These are phyloP conservation scores for Geothlypis trichas DNA, from an alignment of 2,113 vertebrate species.

Conservation along the genomic window DNA sequence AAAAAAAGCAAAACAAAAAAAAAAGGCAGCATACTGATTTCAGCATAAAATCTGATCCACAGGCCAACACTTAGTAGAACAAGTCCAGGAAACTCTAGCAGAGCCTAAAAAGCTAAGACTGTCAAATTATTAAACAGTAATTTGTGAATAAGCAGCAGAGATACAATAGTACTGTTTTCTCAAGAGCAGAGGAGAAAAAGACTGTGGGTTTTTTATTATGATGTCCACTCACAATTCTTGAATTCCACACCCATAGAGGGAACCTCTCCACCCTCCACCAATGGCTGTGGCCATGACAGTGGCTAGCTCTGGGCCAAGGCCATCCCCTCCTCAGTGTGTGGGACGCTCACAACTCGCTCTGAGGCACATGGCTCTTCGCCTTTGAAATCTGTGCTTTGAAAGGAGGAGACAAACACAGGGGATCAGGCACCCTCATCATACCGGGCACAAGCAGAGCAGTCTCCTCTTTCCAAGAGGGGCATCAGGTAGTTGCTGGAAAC, in stretches of 20 bases:
- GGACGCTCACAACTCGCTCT: neutral
- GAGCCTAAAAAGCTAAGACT: neutral
- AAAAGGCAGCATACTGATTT: neutral
- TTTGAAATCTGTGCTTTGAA: neutral
- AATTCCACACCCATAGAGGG: neutral
- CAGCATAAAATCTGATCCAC: neutral
- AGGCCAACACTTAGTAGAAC: neutral
- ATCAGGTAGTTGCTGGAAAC: neutral
- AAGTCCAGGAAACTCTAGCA: neutral
- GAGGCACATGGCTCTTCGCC: rapidly evolving
- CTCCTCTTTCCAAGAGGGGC: neutral
- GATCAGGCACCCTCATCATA: neutral
- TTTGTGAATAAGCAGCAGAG: neutral
- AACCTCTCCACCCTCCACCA: neutral
- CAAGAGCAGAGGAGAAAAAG: neutral
- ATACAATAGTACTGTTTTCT: neutral
- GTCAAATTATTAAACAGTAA: neutral
- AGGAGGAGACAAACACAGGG: neutral
- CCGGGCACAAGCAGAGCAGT: neutral
- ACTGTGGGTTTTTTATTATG: neutral
- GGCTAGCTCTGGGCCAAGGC: neutral
- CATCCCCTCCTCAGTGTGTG: neutral
- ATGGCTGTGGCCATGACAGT: too few species aligned
- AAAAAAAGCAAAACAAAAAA: neutral
- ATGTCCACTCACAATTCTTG: neutral